These are phyloP conservation scores for Muntiacus muntjak DNA, from an alignment of 2,113 vertebrate genomes.

Conservation along the genomic window DNA sequence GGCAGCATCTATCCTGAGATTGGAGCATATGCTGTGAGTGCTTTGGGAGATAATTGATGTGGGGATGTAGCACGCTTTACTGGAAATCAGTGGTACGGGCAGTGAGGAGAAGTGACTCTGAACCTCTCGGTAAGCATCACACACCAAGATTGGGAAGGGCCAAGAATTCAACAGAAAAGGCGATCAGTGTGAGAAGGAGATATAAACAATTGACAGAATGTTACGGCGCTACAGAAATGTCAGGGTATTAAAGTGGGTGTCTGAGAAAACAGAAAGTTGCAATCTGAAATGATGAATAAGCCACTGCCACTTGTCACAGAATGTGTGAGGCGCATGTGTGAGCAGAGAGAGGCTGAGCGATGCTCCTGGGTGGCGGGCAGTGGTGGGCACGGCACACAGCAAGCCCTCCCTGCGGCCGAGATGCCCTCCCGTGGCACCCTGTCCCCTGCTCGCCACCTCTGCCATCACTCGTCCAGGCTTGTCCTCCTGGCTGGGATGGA, in stretches of 20 bases:
- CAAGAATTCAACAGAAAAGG: neutral
- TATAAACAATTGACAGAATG: slow-evolving; percentile 29
- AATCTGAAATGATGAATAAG: slow-evolving; percentile 42
- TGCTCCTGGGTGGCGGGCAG: neutral
- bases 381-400: neutral
- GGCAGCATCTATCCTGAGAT: neutral
- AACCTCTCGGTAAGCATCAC: neutral
- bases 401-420: neutral
- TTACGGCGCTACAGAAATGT: slow-evolving; percentile 21
- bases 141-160: neutral
- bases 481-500: too few relatives aligned
- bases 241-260: slow-evolving; percentile 22
- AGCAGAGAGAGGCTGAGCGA: neutral
- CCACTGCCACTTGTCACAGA: slow-evolving; percentile 6
- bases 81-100: neutral
- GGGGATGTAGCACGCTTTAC: neutral
- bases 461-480: fast-evolving
- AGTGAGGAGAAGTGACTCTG: neutral
- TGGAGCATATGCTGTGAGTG: neutral
- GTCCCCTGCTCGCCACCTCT: fast-evolving
- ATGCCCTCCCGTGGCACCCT: fast-evolving
- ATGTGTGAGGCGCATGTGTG: neutral
- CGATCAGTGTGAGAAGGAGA: neutral
- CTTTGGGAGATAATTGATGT: neutral
- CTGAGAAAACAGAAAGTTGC: slow-evolving; percentile 39